Evolutionary conservation across 1,140 invertebrate species (phyloP), one percentile per base, ranked within the genome.

Genomic region (Babylonia areolata): DNA sequence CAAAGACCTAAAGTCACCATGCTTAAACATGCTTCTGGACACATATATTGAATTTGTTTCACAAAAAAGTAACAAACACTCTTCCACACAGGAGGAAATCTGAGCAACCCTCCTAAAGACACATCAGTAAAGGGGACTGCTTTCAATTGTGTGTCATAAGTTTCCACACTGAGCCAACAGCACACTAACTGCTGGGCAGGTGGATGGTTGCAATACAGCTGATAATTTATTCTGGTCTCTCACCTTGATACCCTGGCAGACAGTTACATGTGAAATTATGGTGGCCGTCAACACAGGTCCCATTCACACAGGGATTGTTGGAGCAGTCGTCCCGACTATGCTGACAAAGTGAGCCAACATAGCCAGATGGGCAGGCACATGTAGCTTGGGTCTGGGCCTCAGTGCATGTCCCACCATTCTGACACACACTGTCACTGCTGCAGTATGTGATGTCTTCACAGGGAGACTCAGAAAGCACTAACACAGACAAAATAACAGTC

Each of bases 341-440:
- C 64, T 89, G 93, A 83, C 93, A 94, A 23, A 71, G 31, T 3
- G 69, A 87, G 0, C 93, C 93, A 39, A 82, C 85, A 82, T 89
- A 94, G 42, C 92, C 94, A 37, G 84, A 79, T 15, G 86, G 42
- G 79, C 94, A 94, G 5, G 73, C 54, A 84, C 94, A 94, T 28
- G 69, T 85, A 82, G 91, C 89, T 37, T 58, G 84, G 2, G 42
- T 73, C 17, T 46, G 12, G 5, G 11, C 35, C 23, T 42, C 42
- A 3, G 0, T 46, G 73, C 83, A 85, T 0, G 39, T 51, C 28
- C 73, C 73, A 33, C 23, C 73, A 33, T 75, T 35, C 33, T 75
- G 9, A 37, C 73, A 75, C n/a, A 75, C 17, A 75, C 33, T n/a
- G 31, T 39, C 17, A 75, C 33, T n/a, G 31, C 23, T 3, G 73